phyloP scores from a whole-genome alignment of 2,113 vertebrate species.

The Xiphias gladius region DNA sequence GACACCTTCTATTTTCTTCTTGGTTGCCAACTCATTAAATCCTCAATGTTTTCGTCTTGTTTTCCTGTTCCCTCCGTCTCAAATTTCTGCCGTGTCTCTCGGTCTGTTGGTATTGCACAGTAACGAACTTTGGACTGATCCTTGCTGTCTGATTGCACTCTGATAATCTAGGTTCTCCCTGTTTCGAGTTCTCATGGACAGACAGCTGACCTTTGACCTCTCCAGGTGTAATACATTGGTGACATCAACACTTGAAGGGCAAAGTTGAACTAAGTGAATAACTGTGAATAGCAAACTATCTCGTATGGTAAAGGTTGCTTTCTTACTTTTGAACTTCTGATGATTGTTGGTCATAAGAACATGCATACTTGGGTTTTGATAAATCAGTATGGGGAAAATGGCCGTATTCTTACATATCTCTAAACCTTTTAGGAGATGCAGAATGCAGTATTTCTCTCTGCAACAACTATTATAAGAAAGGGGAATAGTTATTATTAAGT shows the following conservation, averaged over 20 bases:
- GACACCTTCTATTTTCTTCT: neutral
- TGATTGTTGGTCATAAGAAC: neutral
- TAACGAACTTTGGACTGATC: slow-evolving; percentile 80
- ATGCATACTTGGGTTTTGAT: no score
- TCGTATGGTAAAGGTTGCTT: neutral
- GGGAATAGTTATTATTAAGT: no score
- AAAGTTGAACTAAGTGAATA: slow-evolving; percentile 60
- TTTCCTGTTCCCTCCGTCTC: neutral
- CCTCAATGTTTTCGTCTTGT: slow-evolving; percentile 9
- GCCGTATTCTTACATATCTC: neutral
- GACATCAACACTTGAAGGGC: slow-evolving; percentile 65
- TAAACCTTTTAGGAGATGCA: neutral
- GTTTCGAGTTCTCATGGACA: slow-evolving; percentile 56
- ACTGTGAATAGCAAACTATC: neutral
- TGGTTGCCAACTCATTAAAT: neutral
- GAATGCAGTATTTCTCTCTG: neutral
- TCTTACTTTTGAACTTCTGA: neutral
- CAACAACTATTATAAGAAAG: neutral
- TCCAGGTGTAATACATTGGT: slow-evolving; percentile 20
- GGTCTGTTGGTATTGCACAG: slow-evolving; percentile 23
- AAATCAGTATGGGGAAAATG: neutral
- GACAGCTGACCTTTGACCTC: slow-evolving; percentile 74
- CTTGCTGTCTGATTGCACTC: slow-evolving; percentile 66
- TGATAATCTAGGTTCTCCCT: slow-evolving; percentile 75
- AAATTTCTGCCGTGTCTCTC: slow-evolving; percentile 39